Evolutionary conservation across 2,888 invertebrate species (phyloP).

Genomic region (Drosophila nr. perissopoda): DNA sequence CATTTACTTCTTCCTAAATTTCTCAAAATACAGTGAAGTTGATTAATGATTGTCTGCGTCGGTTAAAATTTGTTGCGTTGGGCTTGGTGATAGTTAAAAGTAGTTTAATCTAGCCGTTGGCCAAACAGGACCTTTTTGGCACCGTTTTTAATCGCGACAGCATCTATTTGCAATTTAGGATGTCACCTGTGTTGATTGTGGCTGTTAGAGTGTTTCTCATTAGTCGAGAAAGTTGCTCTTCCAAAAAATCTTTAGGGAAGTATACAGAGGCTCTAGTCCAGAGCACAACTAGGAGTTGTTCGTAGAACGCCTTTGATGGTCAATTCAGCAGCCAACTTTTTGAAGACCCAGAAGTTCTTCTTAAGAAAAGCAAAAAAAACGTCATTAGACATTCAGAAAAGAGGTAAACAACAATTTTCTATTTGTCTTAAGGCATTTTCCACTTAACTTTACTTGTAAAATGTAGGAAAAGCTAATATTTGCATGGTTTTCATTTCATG

Average conservation of each 20-base stretch:
- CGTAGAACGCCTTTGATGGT: background rate
- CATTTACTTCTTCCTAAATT: slow-evolving; percentile 28
- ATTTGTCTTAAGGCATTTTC: slow-evolving; percentile 34
- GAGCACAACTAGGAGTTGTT: background rate
- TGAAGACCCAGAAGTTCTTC: background rate
- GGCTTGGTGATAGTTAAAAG: background rate
- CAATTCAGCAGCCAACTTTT: background rate
- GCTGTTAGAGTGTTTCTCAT: background rate
- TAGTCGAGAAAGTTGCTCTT: background rate
- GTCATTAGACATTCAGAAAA: slow-evolving; percentile 1
- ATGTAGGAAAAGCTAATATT: slow-evolving; percentile 48
- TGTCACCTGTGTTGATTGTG: background rate
- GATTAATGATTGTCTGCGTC: background rate
- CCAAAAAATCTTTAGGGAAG: background rate
- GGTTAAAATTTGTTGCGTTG: background rate
- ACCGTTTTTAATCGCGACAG: background rate
- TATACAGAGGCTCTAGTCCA: background rate
- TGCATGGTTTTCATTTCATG: slow-evolving; percentile 20
- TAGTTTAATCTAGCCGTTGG: background rate
- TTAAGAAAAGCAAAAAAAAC: background rate
- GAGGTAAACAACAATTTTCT: slow-evolving; percentile 29
- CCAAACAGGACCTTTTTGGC: background rate
- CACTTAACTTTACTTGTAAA: slow-evolving; percentile 11
- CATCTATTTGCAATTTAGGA: background rate
- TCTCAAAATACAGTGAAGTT: background rate